These are phyloP conservation scores for Phengaris alcon DNA, from an alignment of 2,888 invertebrate genomes.

Conservation along the genomic window DNA sequence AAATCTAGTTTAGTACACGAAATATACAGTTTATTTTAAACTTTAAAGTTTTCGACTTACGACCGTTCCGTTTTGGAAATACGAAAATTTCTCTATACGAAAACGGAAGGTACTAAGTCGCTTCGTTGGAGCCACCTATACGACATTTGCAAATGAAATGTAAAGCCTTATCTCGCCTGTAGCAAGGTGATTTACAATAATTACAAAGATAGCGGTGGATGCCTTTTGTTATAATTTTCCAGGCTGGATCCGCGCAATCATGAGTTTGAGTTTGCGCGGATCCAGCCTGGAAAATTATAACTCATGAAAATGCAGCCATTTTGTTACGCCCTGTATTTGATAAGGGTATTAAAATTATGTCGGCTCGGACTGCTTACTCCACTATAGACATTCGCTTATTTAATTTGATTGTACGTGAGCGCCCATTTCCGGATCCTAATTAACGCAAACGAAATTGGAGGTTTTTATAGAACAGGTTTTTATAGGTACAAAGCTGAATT, in stretches of 20 bases:
- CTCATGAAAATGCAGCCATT: slow-evolving; percentile 77
- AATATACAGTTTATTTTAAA: slow-evolving; percentile 49
- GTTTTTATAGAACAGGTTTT: neutral
- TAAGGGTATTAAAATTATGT: slow-evolving; percentile 78
- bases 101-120: slow-evolving; percentile 59
- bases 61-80: slow-evolving; percentile 45
- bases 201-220: slow-evolving; percentile 80
- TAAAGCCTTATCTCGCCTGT: slow-evolving; percentile 74
- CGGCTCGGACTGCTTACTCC: slow-evolving; percentile 65
- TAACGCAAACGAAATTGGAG: slow-evolving; percentile 66
- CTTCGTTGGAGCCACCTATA: slow-evolving; percentile 51
- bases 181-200: slow-evolving; percentile 80
- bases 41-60: slow-evolving; percentile 45
- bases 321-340: slow-evolving; percentile 79
- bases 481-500: neutral
- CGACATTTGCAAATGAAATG: slow-evolving; percentile 58
- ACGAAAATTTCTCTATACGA: slow-evolving; percentile 49
- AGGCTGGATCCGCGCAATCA: slow-evolving; percentile 74
- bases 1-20: slow-evolving; percentile 40
- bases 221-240: slow-evolving; percentile 80
- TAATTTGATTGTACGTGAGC: slow-evolving; percentile 63
- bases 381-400: slow-evolving; percentile 56
- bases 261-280: no score
- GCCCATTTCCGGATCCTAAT: slow-evolving; percentile 72
- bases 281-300: no score